Evolutionary conservation across 2,888 invertebrate genomes (phyloP), one percentile per base, ranked within the genome.

Genomic region (Abrostola triplasia): DNA sequence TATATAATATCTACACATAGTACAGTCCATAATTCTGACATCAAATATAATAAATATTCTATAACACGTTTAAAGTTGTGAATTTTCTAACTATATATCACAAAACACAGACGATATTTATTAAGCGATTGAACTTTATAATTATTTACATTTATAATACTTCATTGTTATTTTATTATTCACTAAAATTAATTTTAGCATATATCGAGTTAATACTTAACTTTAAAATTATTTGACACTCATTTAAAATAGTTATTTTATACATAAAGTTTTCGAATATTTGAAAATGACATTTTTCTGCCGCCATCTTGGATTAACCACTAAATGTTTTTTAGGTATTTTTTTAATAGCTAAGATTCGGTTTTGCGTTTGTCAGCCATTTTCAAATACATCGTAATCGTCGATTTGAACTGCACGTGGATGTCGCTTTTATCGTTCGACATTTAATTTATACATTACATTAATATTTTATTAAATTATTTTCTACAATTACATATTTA

Each of bases 71-170:
- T 52, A 54, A 53, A 65, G 47, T 62, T 63, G 50, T 59, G 63
- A 70, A 68, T 76, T 76, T 52, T 72, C 77, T 84, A 85, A 71
- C 82, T 84, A 85, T 76, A 67, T 85, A 87, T 88, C 88, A 89
- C 88, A 89, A 87, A 88, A 89, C 84, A 89, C 84, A 88, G 88
- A 88, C 84, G 83, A 86, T 74, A 79, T 84, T 82, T 61, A 83
- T 82, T 61, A 83, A 85, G 84, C 85, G 70, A 82, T 80, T 80
- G 70, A 76, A 68, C 49, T 62, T 63, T 63, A 70, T 63, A 56
- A 65, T 57, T 77, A 70, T 73, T 69, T 74, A 76, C 59, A 75
- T 65, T 79, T 59, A 67, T 72, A 70, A 67, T 71, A 78, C 61
- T 73, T 72, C 59, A 77, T 70, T 71, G 60, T 73, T 77, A 76